Evolutionary conservation across 2,113 vertebrate genomes (phyloP).

Genomic region (Corythaixoides concolor): DNA sequence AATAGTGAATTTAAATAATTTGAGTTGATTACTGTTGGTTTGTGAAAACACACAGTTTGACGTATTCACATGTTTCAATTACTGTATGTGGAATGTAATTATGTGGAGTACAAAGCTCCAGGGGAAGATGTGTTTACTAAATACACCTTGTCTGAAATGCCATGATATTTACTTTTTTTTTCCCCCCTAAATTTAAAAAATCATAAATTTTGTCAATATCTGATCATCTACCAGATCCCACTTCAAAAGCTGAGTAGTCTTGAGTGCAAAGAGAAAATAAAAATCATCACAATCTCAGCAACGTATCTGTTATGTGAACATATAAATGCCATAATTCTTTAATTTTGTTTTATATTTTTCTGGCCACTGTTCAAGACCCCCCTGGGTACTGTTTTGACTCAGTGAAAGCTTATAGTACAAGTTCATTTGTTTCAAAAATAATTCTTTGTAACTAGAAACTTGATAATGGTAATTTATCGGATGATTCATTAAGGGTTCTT

Average conservation of each 20-base stretch:
- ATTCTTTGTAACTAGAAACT: neutral
- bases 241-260: neutral
- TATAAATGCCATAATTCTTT: neutral
- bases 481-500: neutral
- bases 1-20: constrained; percentile 68
- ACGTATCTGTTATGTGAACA: neutral
- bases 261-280: neutral
- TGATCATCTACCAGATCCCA: neutral
- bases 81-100: constrained; percentile 59
- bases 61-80: constrained; percentile 55
- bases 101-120: constrained; percentile 36
- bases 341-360: neutral
- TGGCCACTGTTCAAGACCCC: neutral
- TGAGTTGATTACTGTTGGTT: constrained; percentile 60
- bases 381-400: neutral
- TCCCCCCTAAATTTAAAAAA: neutral
- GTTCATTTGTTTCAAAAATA: neutral
- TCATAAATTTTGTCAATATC: neutral
- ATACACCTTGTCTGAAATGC: neutral
- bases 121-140: constrained; percentile 31
- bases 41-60: constrained; percentile 71
- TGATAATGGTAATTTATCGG: neutral
- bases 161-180: neutral
- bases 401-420: neutral
- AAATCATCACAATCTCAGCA: neutral